Conservation (phyloP, 2,888 invertebrate species). For the Eupithecia abbreviata region DNA sequence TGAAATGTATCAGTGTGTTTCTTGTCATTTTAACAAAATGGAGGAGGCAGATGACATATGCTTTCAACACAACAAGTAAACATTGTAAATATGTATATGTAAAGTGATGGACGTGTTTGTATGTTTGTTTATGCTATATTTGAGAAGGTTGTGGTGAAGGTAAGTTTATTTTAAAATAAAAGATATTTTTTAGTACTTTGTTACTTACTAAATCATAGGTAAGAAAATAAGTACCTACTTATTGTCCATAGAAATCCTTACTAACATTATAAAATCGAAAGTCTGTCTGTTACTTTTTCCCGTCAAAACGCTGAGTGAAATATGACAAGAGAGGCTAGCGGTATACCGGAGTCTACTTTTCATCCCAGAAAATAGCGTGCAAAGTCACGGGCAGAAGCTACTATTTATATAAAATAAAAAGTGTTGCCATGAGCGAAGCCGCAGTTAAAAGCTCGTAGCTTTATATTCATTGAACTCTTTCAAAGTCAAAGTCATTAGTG, state of each 20-base stretch:
- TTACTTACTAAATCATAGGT: too few relatives aligned
- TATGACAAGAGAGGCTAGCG: too few relatives aligned
- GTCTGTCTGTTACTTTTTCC: too few relatives aligned
- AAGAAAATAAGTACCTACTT: too few relatives aligned
- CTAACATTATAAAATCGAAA: too few relatives aligned
- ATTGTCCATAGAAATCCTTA: too few relatives aligned
- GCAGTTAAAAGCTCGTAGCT: not conserved
- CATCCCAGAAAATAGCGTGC: too few relatives aligned
- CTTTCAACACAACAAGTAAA: constrained; percentile 7
- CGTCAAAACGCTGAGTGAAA: too few relatives aligned
- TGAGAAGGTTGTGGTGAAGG: not conserved
- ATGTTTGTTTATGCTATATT: not conserved
- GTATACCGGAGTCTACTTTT: too few relatives aligned
- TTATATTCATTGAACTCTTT: constrained; percentile 22
- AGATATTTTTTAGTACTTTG: not conserved
- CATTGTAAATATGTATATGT: constrained; percentile 1
- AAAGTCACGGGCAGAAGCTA: not conserved
- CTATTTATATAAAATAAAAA: not conserved
- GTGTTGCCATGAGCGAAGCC: not conserved
- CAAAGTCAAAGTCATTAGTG: constrained; percentile 35
- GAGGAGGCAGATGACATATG: not conserved
- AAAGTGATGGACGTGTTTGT: not conserved
- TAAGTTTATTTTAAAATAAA: not conserved
- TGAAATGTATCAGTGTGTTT: not conserved
- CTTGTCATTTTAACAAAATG: constrained; percentile 7